Percentiles rank a stretch among this genome's conserved stretches.
phyloP scores from a whole-genome alignment of 2,888 invertebrate genomes.

The Acanthococcus lagerstroemiae region DNA sequence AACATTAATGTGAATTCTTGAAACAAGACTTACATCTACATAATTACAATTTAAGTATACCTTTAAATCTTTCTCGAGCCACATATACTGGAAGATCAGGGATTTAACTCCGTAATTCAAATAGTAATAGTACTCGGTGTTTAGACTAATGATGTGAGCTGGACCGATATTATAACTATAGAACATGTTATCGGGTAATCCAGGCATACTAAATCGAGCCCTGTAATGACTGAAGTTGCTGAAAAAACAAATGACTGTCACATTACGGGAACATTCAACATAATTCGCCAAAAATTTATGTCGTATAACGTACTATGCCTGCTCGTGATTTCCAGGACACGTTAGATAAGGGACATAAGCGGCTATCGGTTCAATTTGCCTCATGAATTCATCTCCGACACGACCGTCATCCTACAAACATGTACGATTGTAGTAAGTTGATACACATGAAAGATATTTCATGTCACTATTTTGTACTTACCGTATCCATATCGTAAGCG shows the following conservation, averaged over 20 bases:
- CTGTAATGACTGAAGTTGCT: conserved; percentile 94
- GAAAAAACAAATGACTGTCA: conserved; percentile 37
- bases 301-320: conserved; percentile 56
- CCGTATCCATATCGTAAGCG: conserved; percentile 83
- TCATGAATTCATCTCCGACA: conserved; percentile 88
- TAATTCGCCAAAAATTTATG: no score
- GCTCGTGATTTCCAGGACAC: conserved; percentile 85
- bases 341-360: conserved; percentile 87
- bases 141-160: conserved; percentile 79
- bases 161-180: conserved; percentile 85
- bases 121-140: conserved; percentile 92
- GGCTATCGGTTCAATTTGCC: conserved; percentile 79
- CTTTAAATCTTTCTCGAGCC: conserved; percentile 73
- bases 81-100: conserved; percentile 67
- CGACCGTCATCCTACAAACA: conserved; percentile 53
- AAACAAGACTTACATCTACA: no score
- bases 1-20: no score
- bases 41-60: conserved; percentile 38
- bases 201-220: conserved; percentile 85
- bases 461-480: conserved; percentile 41
- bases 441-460: no score
- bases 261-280: no score
- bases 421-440: not conserved
- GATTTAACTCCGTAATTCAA: conserved; percentile 73
- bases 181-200: conserved; percentile 57